phyloP scores from a whole-genome alignment of 2,797 vertebrate genomes.

The Characodon lateralis region DNA sequence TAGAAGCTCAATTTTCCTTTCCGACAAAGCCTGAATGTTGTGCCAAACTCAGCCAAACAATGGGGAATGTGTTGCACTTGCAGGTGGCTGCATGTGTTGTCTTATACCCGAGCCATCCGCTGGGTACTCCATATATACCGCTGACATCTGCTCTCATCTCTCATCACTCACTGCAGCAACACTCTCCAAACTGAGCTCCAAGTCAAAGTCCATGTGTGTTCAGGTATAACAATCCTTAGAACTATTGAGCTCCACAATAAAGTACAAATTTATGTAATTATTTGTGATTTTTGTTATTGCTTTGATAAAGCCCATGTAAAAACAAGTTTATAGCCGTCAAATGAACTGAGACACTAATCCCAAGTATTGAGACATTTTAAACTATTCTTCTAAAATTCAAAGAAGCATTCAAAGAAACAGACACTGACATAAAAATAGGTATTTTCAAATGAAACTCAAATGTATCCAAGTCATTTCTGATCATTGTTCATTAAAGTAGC shows the following conservation, averaged over 20 bases:
- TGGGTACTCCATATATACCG: slow-evolving; percentile 49
- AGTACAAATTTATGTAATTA: slow-evolving; percentile 10
- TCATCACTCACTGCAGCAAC: slow-evolving; percentile 46
- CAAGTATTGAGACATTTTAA: background rate
- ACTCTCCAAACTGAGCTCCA: slow-evolving; percentile 31
- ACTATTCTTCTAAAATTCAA: slow-evolving; percentile 7
- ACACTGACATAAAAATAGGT: background rate
- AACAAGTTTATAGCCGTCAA: slow-evolving; percentile 3
- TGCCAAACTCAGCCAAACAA: slow-evolving; percentile 44
- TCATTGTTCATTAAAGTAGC: background rate
- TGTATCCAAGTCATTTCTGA: background rate
- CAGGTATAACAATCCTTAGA: slow-evolving; percentile 15
- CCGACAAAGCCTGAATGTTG: slow-evolving; percentile 15
- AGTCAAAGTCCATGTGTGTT: slow-evolving; percentile 11
- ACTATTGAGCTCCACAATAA: slow-evolving; percentile 27
- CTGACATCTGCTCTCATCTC: slow-evolving; percentile 66
- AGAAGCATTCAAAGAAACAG: background rate
- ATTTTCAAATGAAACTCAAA: background rate
- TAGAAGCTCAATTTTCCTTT: background rate
- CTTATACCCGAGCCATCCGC: slow-evolving; percentile 34
- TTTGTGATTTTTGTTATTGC: background rate
- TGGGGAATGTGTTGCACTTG: slow-evolving; percentile 54
- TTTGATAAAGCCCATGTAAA: slow-evolving; percentile 16
- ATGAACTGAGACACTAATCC: background rate
- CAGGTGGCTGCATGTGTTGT: slow-evolving; percentile 71